Percentiles rank a stretch among this genome's conserved stretches.
Conservation (phyloP, 1,140 invertebrate genomes). For the Cheumatopsyche charites region DNA sequence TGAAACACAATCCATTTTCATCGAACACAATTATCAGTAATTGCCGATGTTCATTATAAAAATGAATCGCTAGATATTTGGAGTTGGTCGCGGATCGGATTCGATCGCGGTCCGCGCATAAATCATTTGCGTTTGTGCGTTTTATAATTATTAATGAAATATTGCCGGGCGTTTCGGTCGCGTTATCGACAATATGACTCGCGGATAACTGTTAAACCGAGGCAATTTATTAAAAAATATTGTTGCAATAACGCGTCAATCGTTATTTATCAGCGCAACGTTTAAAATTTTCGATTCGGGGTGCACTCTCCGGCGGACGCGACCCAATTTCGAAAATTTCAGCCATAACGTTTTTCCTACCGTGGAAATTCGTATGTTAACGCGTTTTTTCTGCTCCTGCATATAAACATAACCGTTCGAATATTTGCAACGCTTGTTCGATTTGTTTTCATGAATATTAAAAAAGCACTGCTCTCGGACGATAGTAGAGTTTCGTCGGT, state of each 20-base stretch:
- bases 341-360: not conserved
- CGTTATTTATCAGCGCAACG: conserved; percentile 20
- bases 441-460: too few species aligned
- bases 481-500: too few species aligned
- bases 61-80: not conserved
- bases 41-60: not conserved
- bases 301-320: too few species aligned
- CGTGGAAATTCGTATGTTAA: not conserved
- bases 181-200: conserved; percentile 13
- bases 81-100: not conserved
- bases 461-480: too few species aligned
- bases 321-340: not conserved
- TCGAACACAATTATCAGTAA: too few species aligned
- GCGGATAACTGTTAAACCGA: conserved; percentile 28
- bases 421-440: not conserved
- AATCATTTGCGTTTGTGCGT: conserved; percentile 16
- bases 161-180: not conserved
- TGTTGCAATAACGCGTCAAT: conserved; percentile 32
- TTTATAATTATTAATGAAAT: conserved; percentile 34
- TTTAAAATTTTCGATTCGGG: not conserved
- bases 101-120: not conserved
- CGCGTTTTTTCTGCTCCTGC: not conserved
- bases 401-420: not conserved
- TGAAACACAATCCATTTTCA: too few species aligned
- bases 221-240: conserved; percentile 35